Conservation (phyloP, 2,797 vertebrate species). For the Diceros bicornis region DNA sequence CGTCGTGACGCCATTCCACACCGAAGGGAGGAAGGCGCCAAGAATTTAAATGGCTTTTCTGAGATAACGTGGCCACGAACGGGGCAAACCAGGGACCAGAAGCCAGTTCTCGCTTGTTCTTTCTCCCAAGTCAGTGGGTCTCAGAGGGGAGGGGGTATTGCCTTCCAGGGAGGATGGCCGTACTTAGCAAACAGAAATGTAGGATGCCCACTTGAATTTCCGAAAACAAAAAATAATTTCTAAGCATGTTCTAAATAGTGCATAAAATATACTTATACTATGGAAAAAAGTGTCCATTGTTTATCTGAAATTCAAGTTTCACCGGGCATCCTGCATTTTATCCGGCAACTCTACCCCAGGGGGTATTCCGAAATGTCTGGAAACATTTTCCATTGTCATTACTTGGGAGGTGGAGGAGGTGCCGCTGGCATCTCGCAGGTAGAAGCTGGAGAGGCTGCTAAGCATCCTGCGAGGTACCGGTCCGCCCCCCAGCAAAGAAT, state of each 20-base stretch:
- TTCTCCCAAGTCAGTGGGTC: not conserved
- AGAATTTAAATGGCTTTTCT: not conserved
- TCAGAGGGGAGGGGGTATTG: rapidly evolving
- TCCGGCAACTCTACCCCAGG: not conserved
- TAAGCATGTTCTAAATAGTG: not conserved
- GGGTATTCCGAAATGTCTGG: rapidly evolving
- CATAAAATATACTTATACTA: not conserved
- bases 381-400: not conserved
- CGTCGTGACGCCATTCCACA: not conserved
- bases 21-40: not conserved
- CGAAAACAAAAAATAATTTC: not conserved
- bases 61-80: not conserved
- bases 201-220: not conserved
- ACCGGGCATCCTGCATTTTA: not conserved
- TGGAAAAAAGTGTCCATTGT: not conserved
- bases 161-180: not conserved
- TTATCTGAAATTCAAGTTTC: not conserved
- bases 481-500: not conserved
- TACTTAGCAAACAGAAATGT: not conserved
- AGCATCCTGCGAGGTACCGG: rapidly evolving
- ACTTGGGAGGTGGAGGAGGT: not conserved
- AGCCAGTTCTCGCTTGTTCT: too few relatives aligned
- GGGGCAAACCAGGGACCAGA: not conserved
- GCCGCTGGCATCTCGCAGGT: rapidly evolving
- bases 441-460: not conserved